phyloP scores from a whole-genome alignment of 2,113 vertebrate genomes.

The Hydrochoerus hydrochaeris region DNA sequence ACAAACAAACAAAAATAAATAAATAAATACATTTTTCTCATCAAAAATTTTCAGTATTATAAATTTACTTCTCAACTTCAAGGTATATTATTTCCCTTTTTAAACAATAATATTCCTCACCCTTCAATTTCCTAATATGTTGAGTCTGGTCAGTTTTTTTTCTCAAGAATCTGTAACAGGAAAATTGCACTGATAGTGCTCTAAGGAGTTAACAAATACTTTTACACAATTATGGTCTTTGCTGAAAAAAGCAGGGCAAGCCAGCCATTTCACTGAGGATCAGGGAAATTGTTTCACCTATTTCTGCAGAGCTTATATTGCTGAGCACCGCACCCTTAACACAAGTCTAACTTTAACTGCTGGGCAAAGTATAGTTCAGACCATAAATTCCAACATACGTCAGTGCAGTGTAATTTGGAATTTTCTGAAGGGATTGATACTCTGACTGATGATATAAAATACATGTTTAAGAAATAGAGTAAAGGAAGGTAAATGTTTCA shows the following conservation, averaged over 20 bases:
- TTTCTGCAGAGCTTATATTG: slow-evolving; percentile 56
- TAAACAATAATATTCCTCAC: not conserved
- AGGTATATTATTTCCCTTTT: not conserved
- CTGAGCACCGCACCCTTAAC: slow-evolving; percentile 42
- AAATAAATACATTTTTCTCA: not conserved
- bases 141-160: not conserved
- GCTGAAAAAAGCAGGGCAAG: not conserved
- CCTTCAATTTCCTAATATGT: not conserved
- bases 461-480: not conserved
- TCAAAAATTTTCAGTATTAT: not conserved
- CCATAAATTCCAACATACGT: not conserved
- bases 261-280: slow-evolving; percentile 10
- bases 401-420: slow-evolving; percentile 14
- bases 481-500: not conserved
- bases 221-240: not conserved
- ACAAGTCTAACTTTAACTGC: not conserved
- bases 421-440: not conserved
- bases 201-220: slow-evolving; percentile 9
- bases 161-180: not conserved
- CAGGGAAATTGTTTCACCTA: slow-evolving; percentile 46
- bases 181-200: not conserved
- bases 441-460: not conserved
- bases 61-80: not conserved
- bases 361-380: not conserved
- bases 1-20: too few relatives aligned